Base-by-base conservation (phyloP, 2,888 invertebrate genomes). In the Archaeoteleia sp. region DNA sequence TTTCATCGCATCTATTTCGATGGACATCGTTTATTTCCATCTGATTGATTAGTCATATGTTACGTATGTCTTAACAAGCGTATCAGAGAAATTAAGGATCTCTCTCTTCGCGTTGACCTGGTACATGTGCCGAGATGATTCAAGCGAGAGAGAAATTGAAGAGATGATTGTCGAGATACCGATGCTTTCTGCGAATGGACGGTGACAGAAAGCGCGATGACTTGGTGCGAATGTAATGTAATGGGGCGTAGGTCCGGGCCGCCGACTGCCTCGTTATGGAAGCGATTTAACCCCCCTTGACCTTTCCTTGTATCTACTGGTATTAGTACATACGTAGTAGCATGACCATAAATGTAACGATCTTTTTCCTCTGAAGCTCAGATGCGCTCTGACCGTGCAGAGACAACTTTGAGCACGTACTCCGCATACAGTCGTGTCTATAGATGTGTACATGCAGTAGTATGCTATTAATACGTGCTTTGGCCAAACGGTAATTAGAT, bases 261-360 rank as follows among this genome's bases (percentile, higher is more conserved):
- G 67, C 60, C 73, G 74, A 54, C 66, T 69, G 74, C 48, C 74
- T 78, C 77, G 75, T 79, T 78, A 75, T 74, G 60, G 60, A 73
- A 78, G 58, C 79, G 74, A 80, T 81, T 81, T 82, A 82, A 82
- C 80, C 81, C 79, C 77, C 78, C 78, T 81, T 82, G 78, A 82
- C 79, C 81, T 62, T 48, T 54, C 66, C 71, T 48, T 40, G 65
- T 60, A 63, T 69, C 54, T 30, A 39, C 62, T 66, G 61, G 48
- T 57, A 68, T 69, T 43, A 20, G 32, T 37, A 20, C 48, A 30
- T 48, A 9, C 49, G 14, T 27, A n/a, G n/a, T n/a, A 17, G 35
- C 7, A 49, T 6, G 57, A 32, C 29, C 46, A 53, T 54, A 42
- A 57, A 43, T 51, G 39, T 20, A 29, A 54, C 40, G 30, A 45